phyloP scores from a whole-genome alignment of 2,113 vertebrate species.

The Bucco capensis region DNA sequence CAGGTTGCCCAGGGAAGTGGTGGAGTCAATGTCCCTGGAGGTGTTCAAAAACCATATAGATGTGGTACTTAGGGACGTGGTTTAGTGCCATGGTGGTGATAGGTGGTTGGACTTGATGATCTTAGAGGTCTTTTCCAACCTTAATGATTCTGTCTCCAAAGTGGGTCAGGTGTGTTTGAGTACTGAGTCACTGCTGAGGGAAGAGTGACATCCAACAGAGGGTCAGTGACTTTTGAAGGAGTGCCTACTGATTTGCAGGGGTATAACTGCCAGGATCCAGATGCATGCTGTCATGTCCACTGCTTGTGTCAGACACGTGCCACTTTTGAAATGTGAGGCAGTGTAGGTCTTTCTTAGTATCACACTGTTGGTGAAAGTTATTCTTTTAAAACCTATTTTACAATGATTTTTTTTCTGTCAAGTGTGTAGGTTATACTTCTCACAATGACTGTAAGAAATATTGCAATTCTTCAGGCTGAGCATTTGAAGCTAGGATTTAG shows the following conservation, averaged over 20 bases:
- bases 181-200: not conserved
- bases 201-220: not conserved
- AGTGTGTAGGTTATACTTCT: not conserved
- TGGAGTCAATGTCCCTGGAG: too few relatives aligned
- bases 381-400: not conserved
- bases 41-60: too few relatives aligned
- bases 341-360: not conserved
- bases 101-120: too few relatives aligned
- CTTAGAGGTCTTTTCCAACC: too few relatives aligned
- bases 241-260: not conserved
- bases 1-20: too few relatives aligned
- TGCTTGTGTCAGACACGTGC: not conserved
- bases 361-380: not conserved
- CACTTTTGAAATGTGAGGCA: not conserved
- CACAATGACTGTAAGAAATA: not conserved
- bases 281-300: accelerated
- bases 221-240: not conserved
- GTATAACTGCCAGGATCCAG: too few relatives aligned
- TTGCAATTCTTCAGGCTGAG: not conserved
- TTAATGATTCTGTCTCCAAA: too few relatives aligned
- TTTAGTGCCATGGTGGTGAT: too few relatives aligned
- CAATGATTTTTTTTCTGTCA: not conserved
- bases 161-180: not conserved
- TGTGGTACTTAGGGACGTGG: too few relatives aligned
- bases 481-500: not conserved